Percentiles rank a stretch among this genome's conserved stretches.
These are phyloP conservation scores for Pissodes strobi DNA, from an alignment of 1,140 invertebrate genomes.

Conservation along the genomic window DNA sequence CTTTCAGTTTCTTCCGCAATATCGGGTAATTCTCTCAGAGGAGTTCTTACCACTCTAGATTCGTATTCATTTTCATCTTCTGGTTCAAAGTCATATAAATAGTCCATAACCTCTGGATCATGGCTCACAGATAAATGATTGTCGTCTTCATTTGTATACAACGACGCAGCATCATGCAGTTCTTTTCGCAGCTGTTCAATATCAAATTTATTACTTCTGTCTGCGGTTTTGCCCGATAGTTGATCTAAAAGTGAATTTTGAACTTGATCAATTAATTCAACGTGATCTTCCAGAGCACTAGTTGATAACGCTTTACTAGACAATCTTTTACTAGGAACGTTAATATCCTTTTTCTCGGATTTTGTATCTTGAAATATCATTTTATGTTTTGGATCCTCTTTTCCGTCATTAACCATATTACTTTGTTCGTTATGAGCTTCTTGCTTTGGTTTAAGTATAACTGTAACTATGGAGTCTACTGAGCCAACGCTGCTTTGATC, in stretches of 20 bases:
- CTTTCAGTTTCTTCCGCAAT: slow-evolving; percentile 30
- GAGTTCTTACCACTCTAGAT: slow-evolving; percentile 9
- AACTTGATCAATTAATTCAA: slow-evolving; percentile 34
- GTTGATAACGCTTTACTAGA: slow-evolving; percentile 11
- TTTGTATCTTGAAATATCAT: not conserved
- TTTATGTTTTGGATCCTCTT: not conserved
- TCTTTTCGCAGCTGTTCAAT: slow-evolving; percentile 32
- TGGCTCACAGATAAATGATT: no score
- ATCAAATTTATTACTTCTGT: slow-evolving; percentile 16
- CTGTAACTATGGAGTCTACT: slow-evolving; percentile 40
- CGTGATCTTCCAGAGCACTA: slow-evolving; percentile 26
- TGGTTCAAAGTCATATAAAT: slow-evolving; percentile 25
- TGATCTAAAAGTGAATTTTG: slow-evolving; percentile 35
- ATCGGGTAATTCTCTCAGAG: slow-evolving; percentile 36
- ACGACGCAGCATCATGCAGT: slow-evolving; percentile 19
- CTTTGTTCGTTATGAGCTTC: not conserved
- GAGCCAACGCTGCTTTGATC: slow-evolving; percentile 39
- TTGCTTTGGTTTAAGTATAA: slow-evolving; percentile 34
- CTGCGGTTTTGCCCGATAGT: slow-evolving; percentile 33
- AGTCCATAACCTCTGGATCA: slow-evolving; percentile 14
- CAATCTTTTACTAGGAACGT: not conserved
- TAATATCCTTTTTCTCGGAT: not conserved
- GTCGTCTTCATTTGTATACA: slow-evolving; percentile 23
- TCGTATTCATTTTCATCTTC: slow-evolving; percentile 9
- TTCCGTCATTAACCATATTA: not conserved